phyloP scores from a whole-genome alignment of 2,797 vertebrate species.

The Aselliscus stoliczkanus region DNA sequence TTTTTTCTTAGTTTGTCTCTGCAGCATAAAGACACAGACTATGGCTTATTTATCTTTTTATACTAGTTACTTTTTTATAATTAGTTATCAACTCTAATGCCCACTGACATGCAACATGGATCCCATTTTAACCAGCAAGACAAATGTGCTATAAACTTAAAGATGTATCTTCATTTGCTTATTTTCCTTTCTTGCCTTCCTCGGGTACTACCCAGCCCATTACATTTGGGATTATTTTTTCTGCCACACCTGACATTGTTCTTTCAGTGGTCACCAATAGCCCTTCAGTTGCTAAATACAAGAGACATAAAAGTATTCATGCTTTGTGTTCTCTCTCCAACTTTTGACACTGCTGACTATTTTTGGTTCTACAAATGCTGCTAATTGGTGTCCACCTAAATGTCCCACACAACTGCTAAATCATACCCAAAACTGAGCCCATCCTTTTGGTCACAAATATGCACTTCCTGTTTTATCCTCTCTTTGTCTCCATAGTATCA shows the following conservation, averaged over 20 bases:
- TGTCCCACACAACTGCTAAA: not conserved
- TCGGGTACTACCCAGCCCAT: not conserved
- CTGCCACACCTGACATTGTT: not conserved
- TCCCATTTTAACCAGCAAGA: constrained; percentile 12
- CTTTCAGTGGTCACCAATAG: not conserved
- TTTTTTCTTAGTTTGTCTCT: not conserved
- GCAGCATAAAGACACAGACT: not conserved
- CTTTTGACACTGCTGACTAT: not conserved
- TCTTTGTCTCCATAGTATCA: not conserved
- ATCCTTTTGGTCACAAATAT: not conserved
- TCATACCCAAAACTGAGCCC: not conserved
- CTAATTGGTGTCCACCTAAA: not conserved
- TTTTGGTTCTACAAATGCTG: not conserved
- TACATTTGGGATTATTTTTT: not conserved
- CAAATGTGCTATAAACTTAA: not conserved
- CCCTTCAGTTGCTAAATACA: not conserved
- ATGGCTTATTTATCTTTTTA: not conserved
- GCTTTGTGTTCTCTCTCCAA: not conserved
- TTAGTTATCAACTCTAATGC: not conserved
- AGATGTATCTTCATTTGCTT: not conserved
- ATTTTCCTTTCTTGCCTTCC: not conserved
- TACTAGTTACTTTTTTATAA: not conserved
- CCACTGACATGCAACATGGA: not conserved
- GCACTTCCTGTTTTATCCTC: not conserved
- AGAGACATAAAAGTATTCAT: not conserved